Evolutionary conservation across 2,888 invertebrate species (phyloP), one percentile per base, ranked within the genome.

Genomic region (Drosophila villosipedis): DNA sequence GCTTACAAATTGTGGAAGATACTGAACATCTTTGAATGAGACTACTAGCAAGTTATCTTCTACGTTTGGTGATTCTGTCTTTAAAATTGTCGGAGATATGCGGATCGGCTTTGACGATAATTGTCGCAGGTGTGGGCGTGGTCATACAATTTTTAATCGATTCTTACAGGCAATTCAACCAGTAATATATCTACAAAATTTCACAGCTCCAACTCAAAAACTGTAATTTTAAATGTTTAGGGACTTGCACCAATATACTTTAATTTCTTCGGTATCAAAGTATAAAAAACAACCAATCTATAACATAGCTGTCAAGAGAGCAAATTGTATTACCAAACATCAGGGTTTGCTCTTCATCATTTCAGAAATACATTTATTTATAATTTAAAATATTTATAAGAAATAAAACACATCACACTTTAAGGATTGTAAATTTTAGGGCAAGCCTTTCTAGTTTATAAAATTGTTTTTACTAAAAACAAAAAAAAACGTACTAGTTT

Each of bases 191-290:
- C 14, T 35, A 16, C 16, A 14, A 35, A 4, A 35, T 35, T 35
- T 35, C 0, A 5, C 0, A 0, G 35, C 0, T 19, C 9, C 4
- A 39, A 39, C 9, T 9, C 19, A 39, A 19, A 35, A 35, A 35
- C 2, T 35, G 35, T 0, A 1, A 12, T 33, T 33, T 33, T 0
- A 4, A 12, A 33, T 33, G 1, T 33, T 33, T 4, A 1, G 14
- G 4, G 0, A 0, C 35, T 35, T 14, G 19, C 4, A 9, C 19
- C 19, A 39, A 39, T 10, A 19, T 9, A 39, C 19, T 19, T 9
- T 4, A 2, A 19, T 41, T 9, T 7, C 9, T 19, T 39, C 9
- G 39, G 9, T 19, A 19, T 39, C 19, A 19, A 19, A 39, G 37
- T 9, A 4, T 9, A 39, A 9, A 37, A 39, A 39, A 16, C 4